Base-by-base conservation (phyloP, 2,113 vertebrate species). In the Nibea coibor region DNA sequence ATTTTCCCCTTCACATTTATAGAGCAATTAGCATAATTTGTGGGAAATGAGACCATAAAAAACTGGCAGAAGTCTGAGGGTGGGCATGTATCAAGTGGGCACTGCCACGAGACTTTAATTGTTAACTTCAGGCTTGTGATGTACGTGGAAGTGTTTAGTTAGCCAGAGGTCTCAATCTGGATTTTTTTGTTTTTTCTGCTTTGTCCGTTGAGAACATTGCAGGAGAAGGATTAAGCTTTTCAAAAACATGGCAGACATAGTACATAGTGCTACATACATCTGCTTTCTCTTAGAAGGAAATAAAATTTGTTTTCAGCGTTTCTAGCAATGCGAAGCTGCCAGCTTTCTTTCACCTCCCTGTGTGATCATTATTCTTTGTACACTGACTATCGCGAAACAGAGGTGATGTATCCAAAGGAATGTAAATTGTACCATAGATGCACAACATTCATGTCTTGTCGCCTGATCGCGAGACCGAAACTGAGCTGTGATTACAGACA, bases 41-140 rank as follows among this genome's bases (percentile, higher is more conserved):
- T 51, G 71, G 42, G 31, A 85, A 85, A 85, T 61, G 19, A 62
- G 39, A 54, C 10, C 14, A 35, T 7, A 70, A 54, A 45, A 50
- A 22, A 31, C 16, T 24, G 35, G 35, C 59, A 61, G 48, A 62
- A 54, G 50, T 54, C 48, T 45, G 7, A 35, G n/a, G n/a, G 5
- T 16, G 10, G 61, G 15, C 24, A 75, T 54, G 48, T 72, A 71
- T 78, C 24, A 75, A 70, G 31, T 35, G 12, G 45, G 5, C 28
- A 2, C 12, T 24, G 6, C 43, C 35, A 69, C 66, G 79, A 67
- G 24, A 35, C 68, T 65, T 78, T 75, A 63, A 77, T 81, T 86
- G 61, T 68, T 70, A 71, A 56, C 73, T 75, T 50, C 24, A 75
- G 58, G 64, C 74, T 57, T 78, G 78, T 72, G 75, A 81, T 71